These are phyloP conservation scores for Nannoperca australis DNA, from an alignment of 2,797 vertebrate genomes.

Conservation along the genomic window DNA sequence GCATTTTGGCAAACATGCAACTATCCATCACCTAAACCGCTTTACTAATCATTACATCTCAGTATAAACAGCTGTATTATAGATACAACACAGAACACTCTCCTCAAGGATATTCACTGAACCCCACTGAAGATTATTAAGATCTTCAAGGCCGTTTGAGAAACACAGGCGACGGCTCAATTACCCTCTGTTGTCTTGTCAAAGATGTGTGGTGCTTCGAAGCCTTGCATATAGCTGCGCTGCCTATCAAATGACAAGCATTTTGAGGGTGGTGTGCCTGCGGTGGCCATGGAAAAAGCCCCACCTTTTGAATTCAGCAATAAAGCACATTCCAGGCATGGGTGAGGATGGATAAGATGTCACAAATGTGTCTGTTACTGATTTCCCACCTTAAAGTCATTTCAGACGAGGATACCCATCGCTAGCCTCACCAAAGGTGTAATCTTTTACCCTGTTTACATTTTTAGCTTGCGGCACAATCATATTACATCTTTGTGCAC, in stretches of 20 bases:
- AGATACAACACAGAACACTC: slow-evolving; percentile 29
- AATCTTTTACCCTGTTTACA: slow-evolving; percentile 22
- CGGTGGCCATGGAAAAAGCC: slow-evolving; percentile 25
- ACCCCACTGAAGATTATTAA: slow-evolving; percentile 38
- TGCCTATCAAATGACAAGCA: slow-evolving; percentile 30
- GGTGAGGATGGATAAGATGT: slow-evolving; percentile 60
- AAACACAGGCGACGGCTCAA: slow-evolving; percentile 56
- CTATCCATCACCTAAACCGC: slow-evolving; percentile 60
- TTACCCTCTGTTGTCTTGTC: slow-evolving; percentile 52
- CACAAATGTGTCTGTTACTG: slow-evolving; percentile 29
- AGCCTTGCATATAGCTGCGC: slow-evolving; percentile 25
- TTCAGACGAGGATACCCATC: slow-evolving; percentile 27
- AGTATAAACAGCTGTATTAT: slow-evolving; percentile 64
- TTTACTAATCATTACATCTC: slow-evolving; percentile 67
- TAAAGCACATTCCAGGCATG: slow-evolving; percentile 57
- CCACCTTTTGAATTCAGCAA: slow-evolving; percentile 45
- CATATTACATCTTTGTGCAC: slow-evolving; percentile 6
- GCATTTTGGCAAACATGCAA: slow-evolving; percentile 54
- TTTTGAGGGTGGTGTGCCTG: slow-evolving; percentile 38
- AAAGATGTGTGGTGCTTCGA: slow-evolving; percentile 37
- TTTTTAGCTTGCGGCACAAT: slow-evolving; percentile 33
- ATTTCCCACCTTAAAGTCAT: slow-evolving; percentile 43
- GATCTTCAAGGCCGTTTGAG: slow-evolving; percentile 55
- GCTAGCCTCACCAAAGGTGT: slow-evolving; percentile 6
- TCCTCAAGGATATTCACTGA: slow-evolving; percentile 54